These are phyloP conservation scores for Episyrphus balteatus DNA, from an alignment of 1,140 invertebrate genomes.

Conservation along the genomic window DNA sequence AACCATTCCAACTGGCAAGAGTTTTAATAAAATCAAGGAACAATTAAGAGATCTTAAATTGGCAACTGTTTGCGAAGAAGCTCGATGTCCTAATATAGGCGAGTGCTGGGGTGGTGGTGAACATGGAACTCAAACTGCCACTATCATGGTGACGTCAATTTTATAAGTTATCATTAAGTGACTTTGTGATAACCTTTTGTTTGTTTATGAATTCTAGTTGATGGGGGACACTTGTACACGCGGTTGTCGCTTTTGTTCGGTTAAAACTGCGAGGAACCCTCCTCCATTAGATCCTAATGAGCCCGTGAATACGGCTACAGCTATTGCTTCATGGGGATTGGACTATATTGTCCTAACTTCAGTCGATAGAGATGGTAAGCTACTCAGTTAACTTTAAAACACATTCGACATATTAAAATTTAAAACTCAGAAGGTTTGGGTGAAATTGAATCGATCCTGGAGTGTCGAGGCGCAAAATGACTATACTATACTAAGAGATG, in stretches of 20 bases:
- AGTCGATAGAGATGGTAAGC: constrained; percentile 80
- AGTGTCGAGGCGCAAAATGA: too few relatives aligned
- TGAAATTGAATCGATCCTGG: too few relatives aligned
- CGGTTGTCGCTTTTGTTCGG: constrained; percentile 95
- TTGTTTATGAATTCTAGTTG: constrained; percentile 47
- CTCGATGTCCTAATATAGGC: constrained; percentile 97
- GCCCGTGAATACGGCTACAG: constrained; percentile 84
- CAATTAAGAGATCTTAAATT: constrained; percentile 81
- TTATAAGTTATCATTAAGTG: neutral
- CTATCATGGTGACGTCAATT: constrained; percentile 63
- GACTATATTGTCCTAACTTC: constrained; percentile 98
- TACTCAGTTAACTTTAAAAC: too few relatives aligned
- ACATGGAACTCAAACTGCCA: constrained; percentile 76
- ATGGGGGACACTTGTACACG: constrained; percentile 88
- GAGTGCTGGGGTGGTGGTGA: constrained; percentile 98
- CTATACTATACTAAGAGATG: too few relatives aligned
- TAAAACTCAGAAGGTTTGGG: neutral
- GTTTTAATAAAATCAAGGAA: constrained; percentile 75
- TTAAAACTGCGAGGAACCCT: constrained; percentile 90
- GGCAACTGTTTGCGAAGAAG: constrained; percentile 98
- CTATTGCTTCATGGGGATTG: constrained; percentile 87
- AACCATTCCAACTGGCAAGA: constrained; percentile 82
- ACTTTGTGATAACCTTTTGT: constrained; percentile 11
- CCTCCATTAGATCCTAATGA: constrained; percentile 84
- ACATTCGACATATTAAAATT: constrained; percentile 6